Evolutionary conservation across 2,797 vertebrate species (phyloP).

Genomic region (Podargus strigoides): DNA sequence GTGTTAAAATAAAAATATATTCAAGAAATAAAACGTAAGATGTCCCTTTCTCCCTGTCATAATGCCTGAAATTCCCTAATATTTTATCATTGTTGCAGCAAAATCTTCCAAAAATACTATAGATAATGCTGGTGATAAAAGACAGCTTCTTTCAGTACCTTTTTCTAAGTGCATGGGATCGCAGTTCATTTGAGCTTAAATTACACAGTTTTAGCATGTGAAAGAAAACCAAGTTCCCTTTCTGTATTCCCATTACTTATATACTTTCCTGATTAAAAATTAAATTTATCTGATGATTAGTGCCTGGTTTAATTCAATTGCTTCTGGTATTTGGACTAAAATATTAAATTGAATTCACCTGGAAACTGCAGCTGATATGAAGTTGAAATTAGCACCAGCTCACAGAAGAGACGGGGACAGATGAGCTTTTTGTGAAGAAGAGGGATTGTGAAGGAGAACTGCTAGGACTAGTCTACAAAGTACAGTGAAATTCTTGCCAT

Average conservation of each 20-base stretch:
- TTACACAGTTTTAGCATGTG: not conserved
- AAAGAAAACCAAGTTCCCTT: not conserved
- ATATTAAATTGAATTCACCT: not conserved
- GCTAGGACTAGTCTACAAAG: not conserved
- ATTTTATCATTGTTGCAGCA: not conserved
- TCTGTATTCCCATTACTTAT: not conserved
- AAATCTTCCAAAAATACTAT: not conserved
- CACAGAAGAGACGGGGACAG: not conserved
- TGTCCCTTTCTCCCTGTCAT: not conserved
- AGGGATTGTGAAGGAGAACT: not conserved
- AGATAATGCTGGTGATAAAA: not conserved
- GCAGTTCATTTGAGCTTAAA: not conserved
- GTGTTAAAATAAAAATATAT: not conserved
- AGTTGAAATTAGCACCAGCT: not conserved
- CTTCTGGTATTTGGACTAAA: not conserved
- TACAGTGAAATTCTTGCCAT: not conserved
- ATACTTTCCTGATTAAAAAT: not conserved
- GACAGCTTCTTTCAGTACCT: not conserved
- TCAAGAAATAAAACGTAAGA: not conserved
- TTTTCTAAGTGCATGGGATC: not conserved
- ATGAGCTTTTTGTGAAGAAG: not conserved
- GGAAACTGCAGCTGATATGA: not conserved
- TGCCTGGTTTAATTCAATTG: not conserved
- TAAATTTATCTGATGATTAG: not conserved
- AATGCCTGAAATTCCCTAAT: not conserved